Evolutionary conservation across 2,113 vertebrate species (phyloP).

Genomic region (Callorhinus ursinus): DNA sequence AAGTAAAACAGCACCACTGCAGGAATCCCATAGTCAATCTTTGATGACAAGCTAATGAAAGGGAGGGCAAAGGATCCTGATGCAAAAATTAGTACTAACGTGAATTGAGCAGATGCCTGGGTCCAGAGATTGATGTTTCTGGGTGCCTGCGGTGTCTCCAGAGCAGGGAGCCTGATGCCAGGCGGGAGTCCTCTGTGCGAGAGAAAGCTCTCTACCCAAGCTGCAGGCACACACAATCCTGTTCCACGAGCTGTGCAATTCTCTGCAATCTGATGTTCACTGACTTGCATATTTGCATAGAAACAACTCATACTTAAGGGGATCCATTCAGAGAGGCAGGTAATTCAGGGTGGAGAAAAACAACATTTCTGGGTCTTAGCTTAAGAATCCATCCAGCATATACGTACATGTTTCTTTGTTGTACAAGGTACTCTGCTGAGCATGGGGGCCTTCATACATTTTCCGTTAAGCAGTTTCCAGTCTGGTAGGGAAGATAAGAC

Average conservation of each 20-base stretch:
- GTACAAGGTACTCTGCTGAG: not conserved
- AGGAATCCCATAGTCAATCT: not conserved
- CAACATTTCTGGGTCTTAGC: not conserved
- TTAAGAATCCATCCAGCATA: not conserved
- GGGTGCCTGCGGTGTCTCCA: not conserved
- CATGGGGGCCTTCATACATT: not conserved
- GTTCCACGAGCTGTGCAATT: rapidly evolving
- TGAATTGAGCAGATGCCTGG: not conserved
- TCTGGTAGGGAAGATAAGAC: not conserved
- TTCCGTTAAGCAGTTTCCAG: not conserved
- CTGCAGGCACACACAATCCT: not conserved
- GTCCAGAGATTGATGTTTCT: not conserved
- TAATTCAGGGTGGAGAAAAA: not conserved
- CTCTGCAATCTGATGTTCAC: not conserved
- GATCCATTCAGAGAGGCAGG: not conserved
- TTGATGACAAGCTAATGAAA: not conserved
- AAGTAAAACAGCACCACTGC: not conserved
- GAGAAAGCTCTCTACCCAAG: not conserved
- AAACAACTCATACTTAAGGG: not conserved
- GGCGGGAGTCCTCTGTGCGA: not conserved
- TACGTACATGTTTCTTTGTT: not conserved
- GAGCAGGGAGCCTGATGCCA: not conserved
- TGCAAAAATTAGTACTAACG: not conserved
- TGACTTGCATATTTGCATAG: not conserved
- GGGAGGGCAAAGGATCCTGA: not conserved